Evolutionary conservation across 2,888 invertebrate genomes (phyloP), one percentile per base, ranked within the genome.

Genomic region (Oscheius sp.): DNA sequence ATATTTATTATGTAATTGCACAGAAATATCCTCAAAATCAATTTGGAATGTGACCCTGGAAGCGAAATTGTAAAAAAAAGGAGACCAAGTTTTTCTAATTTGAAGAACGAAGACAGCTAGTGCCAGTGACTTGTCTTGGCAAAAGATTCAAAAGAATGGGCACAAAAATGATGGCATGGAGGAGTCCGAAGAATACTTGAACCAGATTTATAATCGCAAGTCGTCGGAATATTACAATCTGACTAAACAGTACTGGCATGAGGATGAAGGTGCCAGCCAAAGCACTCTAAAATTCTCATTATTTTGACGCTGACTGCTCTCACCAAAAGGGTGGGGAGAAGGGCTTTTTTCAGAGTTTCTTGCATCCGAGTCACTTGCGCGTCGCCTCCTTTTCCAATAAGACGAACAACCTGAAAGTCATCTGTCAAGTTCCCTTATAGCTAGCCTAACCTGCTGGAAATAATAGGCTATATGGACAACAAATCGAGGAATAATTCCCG

Each of bases 221-320:
- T 29, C 69, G 20, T 29, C 67, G 53, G 72, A 79, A 79, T 23
- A 81, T 74, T 20, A 50, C 27, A 23, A 81, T 70, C 10, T 74
- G 67, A 23, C 68, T 65, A 46, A 73, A 67, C 8, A 78, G 52
- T 8, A 73, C 48, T 4, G 79, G 81, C 1, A 79, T 63, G 34
- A 81, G 66, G 42, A 79, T 57, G 15, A 64, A 42, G 0, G 68
- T 20, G 6, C 72, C 67, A 53, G 71, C 68, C 12, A 74, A 3
- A 8, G 70, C 48, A 45, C 77, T 74, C 81, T 81, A 73, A 45
- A 81, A 76, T 15, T 29, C 20, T 55, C 33, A n/a, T 55, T n/a
- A 8, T 6, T 31, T 33, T 33, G 34, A 17, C 52, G 20, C 12
- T 10, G 27, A 52, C 23, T n/a, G n/a, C n/a, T n/a, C n/a, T 23